Percentiles rank a stretch among this genome's conserved stretches.
Conservation (phyloP, 2,888 invertebrate species). For the Tenodera sinensis region DNA sequence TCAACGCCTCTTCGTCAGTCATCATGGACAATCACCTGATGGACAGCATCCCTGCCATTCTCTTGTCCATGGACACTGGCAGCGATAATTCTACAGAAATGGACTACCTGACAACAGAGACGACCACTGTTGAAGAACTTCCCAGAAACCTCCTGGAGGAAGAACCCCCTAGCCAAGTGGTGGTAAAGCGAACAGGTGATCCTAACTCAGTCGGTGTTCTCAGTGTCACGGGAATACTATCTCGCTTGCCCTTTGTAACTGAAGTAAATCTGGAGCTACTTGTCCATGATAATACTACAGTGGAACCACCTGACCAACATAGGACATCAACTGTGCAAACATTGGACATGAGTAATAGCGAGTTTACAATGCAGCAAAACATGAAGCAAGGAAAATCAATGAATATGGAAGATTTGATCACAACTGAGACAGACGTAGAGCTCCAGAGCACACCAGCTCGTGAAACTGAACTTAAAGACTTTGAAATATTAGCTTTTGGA, state of each 20-base stretch:
- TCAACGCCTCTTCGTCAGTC: not conserved
- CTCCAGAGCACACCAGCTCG: too few relatives aligned
- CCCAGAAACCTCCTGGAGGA: not conserved
- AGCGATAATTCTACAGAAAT: not conserved
- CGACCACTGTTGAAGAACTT: not conserved
- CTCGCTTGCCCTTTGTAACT: not conserved
- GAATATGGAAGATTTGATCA: not conserved
- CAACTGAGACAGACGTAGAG: not conserved
- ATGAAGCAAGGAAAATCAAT: too few relatives aligned
- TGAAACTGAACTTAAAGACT: too few relatives aligned
- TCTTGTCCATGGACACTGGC: not conserved
- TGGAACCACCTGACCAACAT: not conserved
- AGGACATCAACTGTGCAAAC: not conserved
- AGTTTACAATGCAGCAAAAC: too few relatives aligned
- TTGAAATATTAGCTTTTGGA: too few relatives aligned
- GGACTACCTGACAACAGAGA: not conserved
- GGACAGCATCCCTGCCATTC: not conserved
- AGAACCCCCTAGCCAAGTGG: not conserved
- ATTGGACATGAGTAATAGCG: too few relatives aligned
- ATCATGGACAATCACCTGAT: not conserved
- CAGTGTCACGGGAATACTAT: not conserved
- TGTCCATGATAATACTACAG: not conserved
- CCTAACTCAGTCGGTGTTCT: too few relatives aligned
- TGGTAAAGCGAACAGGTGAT: too few relatives aligned
- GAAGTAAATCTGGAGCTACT: not conserved